Evolutionary conservation across 2,888 invertebrate species (phyloP).

Genomic region (Brenthis daphne): DNA sequence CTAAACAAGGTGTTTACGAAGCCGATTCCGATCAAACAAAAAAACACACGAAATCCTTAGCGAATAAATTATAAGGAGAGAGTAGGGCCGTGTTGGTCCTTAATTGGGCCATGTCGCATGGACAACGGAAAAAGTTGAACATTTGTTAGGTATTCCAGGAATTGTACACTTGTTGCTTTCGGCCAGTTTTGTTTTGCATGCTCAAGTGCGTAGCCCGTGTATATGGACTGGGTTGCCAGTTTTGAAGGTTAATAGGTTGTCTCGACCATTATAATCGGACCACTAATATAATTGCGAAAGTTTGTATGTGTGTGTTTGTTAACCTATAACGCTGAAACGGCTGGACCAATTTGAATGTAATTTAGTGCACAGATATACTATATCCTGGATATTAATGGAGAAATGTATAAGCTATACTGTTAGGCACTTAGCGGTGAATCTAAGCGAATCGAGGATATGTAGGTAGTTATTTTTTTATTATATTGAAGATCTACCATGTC

Average conservation of each 20-base stretch:
- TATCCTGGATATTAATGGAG: too few species aligned
- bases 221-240: not conserved
- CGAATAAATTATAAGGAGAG: constrained; percentile 78
- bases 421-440: too few species aligned
- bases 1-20: constrained; percentile 81
- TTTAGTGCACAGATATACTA: too few species aligned
- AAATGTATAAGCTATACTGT: too few species aligned
- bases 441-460: too few species aligned
- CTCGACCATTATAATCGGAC: too few species aligned
- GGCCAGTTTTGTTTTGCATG: constrained; percentile 48
- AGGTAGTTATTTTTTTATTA: too few species aligned
- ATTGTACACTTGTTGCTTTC: constrained; percentile 75
- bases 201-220: constrained; percentile 42
- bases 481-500: too few species aligned
- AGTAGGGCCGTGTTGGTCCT: constrained; percentile 61
- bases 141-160: constrained; percentile 81
- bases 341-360: too few species aligned
- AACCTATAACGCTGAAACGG: too few species aligned
- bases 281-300: too few species aligned
- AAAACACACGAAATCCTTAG: constrained; percentile 68
- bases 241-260: not conserved
- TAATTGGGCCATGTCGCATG: constrained; percentile 78
- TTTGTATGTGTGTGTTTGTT: too few species aligned
- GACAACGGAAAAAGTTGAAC: constrained; percentile 74
- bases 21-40: constrained; percentile 69